Percentiles rank a stretch among this genome's conserved stretches.
Conservation (phyloP, 2,888 invertebrate species). For the Metalampra italica region DNA sequence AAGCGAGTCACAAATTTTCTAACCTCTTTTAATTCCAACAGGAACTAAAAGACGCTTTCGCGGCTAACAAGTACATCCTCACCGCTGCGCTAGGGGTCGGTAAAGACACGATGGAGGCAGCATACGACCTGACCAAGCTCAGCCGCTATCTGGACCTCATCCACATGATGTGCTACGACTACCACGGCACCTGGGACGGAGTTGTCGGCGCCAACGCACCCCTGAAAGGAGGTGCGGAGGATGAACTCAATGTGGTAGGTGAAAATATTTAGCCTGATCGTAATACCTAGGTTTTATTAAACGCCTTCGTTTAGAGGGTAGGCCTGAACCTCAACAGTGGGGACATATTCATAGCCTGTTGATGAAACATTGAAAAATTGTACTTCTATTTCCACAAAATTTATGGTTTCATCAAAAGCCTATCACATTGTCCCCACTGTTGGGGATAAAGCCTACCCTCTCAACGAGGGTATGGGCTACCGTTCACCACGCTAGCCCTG, state of each 20-base stretch:
- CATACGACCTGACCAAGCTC: conserved; percentile 86
- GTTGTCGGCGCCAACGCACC: conserved; percentile 89
- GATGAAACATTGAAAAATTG: too few species aligned
- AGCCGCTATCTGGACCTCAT: conserved; percentile 83
- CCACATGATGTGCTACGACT: conserved; percentile 94
- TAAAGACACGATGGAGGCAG: conserved; percentile 84
- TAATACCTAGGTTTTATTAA: too few species aligned
- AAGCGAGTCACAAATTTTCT: too few species aligned
- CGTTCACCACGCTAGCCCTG: too few species aligned
- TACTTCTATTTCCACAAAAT: too few species aligned
- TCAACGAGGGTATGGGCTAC: too few species aligned
- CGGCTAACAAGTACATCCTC: conserved; percentile 81
- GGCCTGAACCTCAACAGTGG: too few species aligned
- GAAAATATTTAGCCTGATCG: background rate
- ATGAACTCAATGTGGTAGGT: conserved; percentile 84
- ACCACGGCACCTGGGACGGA: conserved; percentile 90
- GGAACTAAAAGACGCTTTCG: conserved; percentile 86
- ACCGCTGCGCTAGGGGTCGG: conserved; percentile 92
- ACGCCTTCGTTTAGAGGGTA: too few species aligned
- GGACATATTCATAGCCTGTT: too few species aligned
- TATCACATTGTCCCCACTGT: too few species aligned
- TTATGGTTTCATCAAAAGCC: too few species aligned
- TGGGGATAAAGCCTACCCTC: too few species aligned
- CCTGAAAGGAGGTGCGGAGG: conserved; percentile 71
- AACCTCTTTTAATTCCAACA: conserved; percentile 37